phyloP scores from a whole-genome alignment of 2,888 invertebrate genomes.

The Zygaena filipendulae region DNA sequence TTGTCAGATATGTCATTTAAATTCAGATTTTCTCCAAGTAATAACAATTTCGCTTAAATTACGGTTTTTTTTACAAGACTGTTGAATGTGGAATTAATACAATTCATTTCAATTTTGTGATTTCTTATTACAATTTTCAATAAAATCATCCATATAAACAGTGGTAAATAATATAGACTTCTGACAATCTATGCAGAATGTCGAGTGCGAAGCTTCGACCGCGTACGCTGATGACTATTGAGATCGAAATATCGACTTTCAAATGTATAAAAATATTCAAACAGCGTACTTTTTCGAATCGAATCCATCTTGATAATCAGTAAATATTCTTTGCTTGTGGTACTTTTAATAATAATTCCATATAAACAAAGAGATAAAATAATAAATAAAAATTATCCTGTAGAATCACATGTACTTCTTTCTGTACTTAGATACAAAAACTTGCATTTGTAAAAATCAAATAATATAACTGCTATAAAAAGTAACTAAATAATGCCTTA shows the following conservation, averaged over 20 bases:
- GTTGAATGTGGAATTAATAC: conserved; percentile 35
- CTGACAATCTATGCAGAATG: no score
- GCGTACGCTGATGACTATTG: no score
- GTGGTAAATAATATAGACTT: no score
- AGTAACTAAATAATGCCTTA: conserved; percentile 41
- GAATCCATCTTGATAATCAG: no score
- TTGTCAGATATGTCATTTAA: conserved; percentile 69
- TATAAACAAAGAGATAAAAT: no score
- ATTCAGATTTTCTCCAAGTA: conserved; percentile 66
- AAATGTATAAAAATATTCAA: no score
- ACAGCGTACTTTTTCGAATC: no score
- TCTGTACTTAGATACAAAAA: conserved; percentile 60
- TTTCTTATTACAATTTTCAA: conserved; percentile 30
- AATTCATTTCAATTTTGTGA: conserved; percentile 33
- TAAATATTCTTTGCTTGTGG: no score
- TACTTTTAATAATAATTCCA: no score
- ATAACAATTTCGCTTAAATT: conserved; percentile 60
- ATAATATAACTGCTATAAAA: no score
- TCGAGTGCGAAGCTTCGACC: no score
- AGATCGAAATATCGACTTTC: no score
- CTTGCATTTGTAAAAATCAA: conserved; percentile 45
- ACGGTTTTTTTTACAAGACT: conserved; percentile 38
- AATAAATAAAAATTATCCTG: conserved; percentile 48
- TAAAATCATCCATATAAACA: conserved; percentile 35
- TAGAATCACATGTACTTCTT: conserved; percentile 62